Percentiles rank a stretch among this genome's conserved stretches.
Conservation (phyloP, 2,797 vertebrate species). For the Momotus momota region DNA sequence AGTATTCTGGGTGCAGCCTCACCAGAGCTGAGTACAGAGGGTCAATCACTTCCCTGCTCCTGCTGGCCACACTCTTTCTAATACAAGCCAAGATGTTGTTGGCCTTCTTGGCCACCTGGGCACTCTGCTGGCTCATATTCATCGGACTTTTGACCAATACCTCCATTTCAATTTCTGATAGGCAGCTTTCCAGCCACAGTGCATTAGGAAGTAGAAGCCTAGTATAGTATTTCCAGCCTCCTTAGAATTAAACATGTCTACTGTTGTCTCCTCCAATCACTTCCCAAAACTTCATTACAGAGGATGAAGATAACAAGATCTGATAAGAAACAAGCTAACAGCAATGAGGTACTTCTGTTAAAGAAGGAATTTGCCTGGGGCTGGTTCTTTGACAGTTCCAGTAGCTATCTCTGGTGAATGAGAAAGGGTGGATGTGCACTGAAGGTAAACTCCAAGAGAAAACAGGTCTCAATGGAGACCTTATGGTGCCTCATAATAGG, state of each 20-base stretch:
- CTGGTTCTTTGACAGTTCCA: background rate
- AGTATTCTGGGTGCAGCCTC: background rate
- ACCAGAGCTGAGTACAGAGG: background rate
- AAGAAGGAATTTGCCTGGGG: background rate
- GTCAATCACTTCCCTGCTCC: background rate
- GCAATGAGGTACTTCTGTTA: background rate
- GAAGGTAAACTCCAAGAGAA: background rate
- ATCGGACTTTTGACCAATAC: fast-evolving
- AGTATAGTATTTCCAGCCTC: background rate
- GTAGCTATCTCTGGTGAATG: background rate
- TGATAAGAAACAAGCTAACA: background rate
- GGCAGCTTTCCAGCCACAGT: background rate
- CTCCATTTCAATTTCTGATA: too few species aligned
- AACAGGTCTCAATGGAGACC: background rate
- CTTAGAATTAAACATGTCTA: background rate
- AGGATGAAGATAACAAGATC: background rate
- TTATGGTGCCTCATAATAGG: background rate
- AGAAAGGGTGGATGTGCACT: background rate
- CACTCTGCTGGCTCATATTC: background rate
- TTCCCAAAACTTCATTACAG: background rate
- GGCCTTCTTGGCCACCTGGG: background rate
- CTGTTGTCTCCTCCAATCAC: background rate
- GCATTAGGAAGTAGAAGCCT: background rate
- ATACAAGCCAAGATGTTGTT: background rate
- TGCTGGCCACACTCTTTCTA: background rate